phyloP scores from a whole-genome alignment of 2,888 invertebrate species.

The Pomacea canaliculata region DNA sequence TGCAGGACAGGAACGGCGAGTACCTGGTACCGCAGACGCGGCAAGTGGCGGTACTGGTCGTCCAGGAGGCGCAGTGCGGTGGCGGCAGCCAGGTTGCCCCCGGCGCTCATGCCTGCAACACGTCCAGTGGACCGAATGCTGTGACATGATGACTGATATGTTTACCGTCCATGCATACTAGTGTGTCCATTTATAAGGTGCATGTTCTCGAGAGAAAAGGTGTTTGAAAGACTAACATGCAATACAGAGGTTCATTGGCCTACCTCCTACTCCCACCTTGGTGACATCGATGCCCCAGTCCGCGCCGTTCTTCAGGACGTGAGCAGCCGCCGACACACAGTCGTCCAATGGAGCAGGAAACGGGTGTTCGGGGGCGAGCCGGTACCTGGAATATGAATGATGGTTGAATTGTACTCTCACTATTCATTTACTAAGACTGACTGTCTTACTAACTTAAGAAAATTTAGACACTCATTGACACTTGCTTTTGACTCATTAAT shows the following conservation, averaged over 20 bases:
- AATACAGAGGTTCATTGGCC: no score
- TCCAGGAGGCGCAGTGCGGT: constrained; percentile 6
- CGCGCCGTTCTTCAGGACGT: constrained; percentile 54
- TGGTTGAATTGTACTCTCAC: no score
- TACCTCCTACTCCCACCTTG: constrained; percentile 51
- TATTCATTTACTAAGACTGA: no score
- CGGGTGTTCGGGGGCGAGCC: constrained; percentile 68
- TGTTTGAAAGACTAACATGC: no score
- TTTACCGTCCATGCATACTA: no score
- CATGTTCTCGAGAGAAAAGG: no score
- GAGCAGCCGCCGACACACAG: constrained; percentile 62
- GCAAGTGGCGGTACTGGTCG: constrained; percentile 10
- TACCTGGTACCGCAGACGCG: constrained; percentile 30
- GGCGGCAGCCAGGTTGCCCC: constrained; percentile 18
- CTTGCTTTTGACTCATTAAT: no score
- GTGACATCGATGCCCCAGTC: constrained; percentile 46
- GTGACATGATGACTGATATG: background rate
- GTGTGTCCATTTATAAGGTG: no score
- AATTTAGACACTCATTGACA: no score
- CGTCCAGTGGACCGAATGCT: background rate
- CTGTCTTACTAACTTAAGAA: no score
- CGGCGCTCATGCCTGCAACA: constrained; percentile 12
- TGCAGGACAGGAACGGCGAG: constrained; percentile 63
- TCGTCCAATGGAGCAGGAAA: constrained; percentile 69
- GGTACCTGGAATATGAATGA: constrained; percentile 50